Evolutionary conservation across 1,140 invertebrate genomes (phyloP), one percentile per base, ranked within the genome.

Genomic region (Drosophila nigrodunni): DNA sequence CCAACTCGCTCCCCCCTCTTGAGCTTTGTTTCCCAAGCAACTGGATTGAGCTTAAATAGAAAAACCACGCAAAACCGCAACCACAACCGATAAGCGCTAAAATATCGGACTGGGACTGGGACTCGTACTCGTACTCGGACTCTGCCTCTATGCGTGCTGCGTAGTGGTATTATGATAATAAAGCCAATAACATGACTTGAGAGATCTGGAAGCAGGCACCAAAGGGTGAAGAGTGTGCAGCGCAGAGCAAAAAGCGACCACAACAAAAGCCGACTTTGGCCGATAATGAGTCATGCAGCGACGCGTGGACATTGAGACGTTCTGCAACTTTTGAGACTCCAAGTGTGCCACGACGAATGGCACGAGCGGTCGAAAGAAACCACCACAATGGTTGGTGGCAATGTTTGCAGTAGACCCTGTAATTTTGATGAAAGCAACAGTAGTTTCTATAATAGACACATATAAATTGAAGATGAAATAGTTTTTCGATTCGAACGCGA

Each of bases 1-100:
- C 10, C 7, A 21, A 4, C n/a, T 13, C 15, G 15, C 15, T 10
- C 21, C 15, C 11, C 57, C 11, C 15, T 30, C 25, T 11, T 34
- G 54, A 11, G 10, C 25, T 37, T 50, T 37, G 46, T 52, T 49
- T 43, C 54, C 34, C 35, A n/a, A 65, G 39, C 39, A 30, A 57
- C 50, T 50, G 46, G 43, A 25, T 43, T 39, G 67, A 39, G 61
- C 64, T 79, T 79, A 78, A 86, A 79, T 77, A 82, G 77, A 79
- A 82, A 79, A 70, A 64, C 59, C 80, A 68, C 69, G 44, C 67
- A 58, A 74, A 76, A 86, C 46, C 44, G 30, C 47, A 72, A 46
- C 25, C 25, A 30, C 47, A 72, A 46, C 10, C 47, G 83, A 87
- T 88, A 87, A 86, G 55, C 60, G 47, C 18, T 43, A 21, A 66